Conservation (phyloP, 2,113 vertebrate genomes). For the Dolichotis patagonum region DNA sequence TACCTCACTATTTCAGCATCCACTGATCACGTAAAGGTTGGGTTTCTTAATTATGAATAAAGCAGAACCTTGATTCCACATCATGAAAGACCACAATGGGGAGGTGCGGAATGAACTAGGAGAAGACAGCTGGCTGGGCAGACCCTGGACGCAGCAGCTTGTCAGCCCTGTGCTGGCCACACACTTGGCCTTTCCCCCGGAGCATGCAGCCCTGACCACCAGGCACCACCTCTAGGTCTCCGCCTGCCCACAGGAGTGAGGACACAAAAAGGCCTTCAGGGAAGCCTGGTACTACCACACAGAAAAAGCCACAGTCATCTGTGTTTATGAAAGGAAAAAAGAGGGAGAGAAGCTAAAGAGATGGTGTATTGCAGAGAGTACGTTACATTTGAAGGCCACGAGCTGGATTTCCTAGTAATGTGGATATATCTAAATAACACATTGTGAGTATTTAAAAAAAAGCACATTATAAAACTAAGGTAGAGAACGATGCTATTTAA, state of each 20-base stretch:
- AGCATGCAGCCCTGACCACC: neutral
- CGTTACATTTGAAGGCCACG: neutral
- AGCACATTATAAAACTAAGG: neutral
- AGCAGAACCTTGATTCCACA: neutral
- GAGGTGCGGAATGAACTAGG: neutral
- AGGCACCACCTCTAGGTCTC: neutral
- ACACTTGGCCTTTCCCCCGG: fast-evolving
- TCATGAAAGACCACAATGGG: fast-evolving
- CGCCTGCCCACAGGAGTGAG: neutral
- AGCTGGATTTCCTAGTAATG: neutral
- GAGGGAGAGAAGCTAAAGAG: no score
- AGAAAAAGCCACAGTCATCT: neutral
- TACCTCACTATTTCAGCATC: neutral
- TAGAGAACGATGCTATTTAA: neutral
- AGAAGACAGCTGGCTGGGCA: neutral
- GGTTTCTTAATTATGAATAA: neutral
- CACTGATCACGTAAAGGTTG: neutral
- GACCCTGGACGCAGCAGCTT: fast-evolving
- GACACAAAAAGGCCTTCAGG: no score
- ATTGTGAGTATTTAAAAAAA: neutral
- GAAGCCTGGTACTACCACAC: no score
- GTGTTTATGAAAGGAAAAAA: neutral
- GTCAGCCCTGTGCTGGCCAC: neutral
- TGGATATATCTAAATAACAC: neutral
- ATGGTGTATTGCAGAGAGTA: neutral